Evolutionary conservation across 2,888 invertebrate species (phyloP), one percentile per base, ranked within the genome.

Genomic region (Synanthedon vespiformis): DNA sequence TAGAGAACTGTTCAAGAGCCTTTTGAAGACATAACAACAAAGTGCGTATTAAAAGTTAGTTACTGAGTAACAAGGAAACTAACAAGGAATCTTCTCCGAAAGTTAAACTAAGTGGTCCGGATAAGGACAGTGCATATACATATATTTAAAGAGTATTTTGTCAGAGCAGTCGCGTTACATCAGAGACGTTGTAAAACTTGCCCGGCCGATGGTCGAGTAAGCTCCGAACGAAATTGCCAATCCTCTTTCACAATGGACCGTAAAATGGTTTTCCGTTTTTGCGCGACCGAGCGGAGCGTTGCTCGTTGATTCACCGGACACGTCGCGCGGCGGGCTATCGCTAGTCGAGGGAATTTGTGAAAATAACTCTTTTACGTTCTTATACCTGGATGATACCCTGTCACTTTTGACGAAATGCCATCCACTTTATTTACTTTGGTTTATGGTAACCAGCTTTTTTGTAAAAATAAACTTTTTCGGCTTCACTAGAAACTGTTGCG

Each of bases 191-290:
- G 80, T 83, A 81, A 83, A 84, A 83, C 77, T 81, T 72, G 75
- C 71, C 72, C 75, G 74, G 77, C 77, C 79, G 80, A 79, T 78
- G 83, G 82, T 79, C 77, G 81, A 79, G 79, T 85, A 79, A 83
- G 80, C 80, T 79, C 73, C 70, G 75, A 78, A 77, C 82, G 80
- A 84, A 86, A 87, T 86, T 86, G 86, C 81, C 86, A 86, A 87
- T 87, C 85, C 86, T 80, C 82, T 80, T 83, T 79, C 84, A 87
- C 86, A 86, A 87, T 86, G 85, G 81, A 85, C 82, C 86, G 86
- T 87, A 86, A 86, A 87, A 86, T 87, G 85, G 85, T 84, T 84
- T 86, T 78, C 85, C 86, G 85, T 86, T 86, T 86, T 86, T 86
- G 80, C 80, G 77, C 80, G 81, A 76, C 78, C 82, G 75, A 80